These are phyloP conservation scores for Torymus texanus DNA, from an alignment of 2,888 invertebrate species.

Conservation along the genomic window DNA sequence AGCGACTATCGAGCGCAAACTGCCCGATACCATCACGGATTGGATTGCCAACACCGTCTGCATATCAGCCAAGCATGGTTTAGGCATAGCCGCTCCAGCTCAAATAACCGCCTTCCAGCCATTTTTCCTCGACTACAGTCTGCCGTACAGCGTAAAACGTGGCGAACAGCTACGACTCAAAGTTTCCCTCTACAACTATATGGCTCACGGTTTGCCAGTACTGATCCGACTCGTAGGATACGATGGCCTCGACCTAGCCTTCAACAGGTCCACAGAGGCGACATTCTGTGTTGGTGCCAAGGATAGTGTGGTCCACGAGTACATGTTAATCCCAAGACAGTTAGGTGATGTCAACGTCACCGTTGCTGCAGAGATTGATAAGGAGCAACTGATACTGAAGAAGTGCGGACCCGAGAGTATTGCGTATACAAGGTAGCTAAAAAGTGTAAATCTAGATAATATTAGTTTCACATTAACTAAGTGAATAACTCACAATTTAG, in stretches of 20 bases:
- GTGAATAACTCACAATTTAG: slow-evolving; percentile 52
- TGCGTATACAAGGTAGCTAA: slow-evolving; percentile 74
- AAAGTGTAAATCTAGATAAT: too few species aligned
- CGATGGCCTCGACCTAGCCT: slow-evolving; percentile 47
- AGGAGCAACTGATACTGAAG: slow-evolving; percentile 69
- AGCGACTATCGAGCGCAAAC: slow-evolving; percentile 70
- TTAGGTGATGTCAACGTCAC: slow-evolving; percentile 78
- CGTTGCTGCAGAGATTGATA: slow-evolving; percentile 76
- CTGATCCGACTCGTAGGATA: slow-evolving; percentile 12
- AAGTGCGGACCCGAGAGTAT: slow-evolving; percentile 76
- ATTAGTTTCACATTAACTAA: too few species aligned
- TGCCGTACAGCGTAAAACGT: slow-evolving; percentile 81
- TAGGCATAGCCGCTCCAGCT: slow-evolving; percentile 76
- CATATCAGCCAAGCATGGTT: slow-evolving; percentile 75
- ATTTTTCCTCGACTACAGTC: slow-evolving; percentile 84
- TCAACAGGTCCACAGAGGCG: slow-evolving; percentile 44
- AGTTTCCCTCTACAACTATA: slow-evolving; percentile 84
- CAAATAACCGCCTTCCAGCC: slow-evolving; percentile 81
- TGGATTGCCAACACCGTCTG: slow-evolving; percentile 80
- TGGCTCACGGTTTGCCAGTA: slow-evolving; percentile 83
- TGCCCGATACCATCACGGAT: slow-evolving; percentile 80
- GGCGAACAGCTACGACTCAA: slow-evolving; percentile 81
- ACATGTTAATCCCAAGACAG: slow-evolving; percentile 64
- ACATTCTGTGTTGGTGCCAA: slow-evolving; percentile 67
- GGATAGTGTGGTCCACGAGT: slow-evolving; percentile 69